A percentile compares a stretch with the other conserved stretches of the same genome.
Evolutionary conservation across 2,113 vertebrate species (phyloP).

Genomic region (Monopterus albus): DNA sequence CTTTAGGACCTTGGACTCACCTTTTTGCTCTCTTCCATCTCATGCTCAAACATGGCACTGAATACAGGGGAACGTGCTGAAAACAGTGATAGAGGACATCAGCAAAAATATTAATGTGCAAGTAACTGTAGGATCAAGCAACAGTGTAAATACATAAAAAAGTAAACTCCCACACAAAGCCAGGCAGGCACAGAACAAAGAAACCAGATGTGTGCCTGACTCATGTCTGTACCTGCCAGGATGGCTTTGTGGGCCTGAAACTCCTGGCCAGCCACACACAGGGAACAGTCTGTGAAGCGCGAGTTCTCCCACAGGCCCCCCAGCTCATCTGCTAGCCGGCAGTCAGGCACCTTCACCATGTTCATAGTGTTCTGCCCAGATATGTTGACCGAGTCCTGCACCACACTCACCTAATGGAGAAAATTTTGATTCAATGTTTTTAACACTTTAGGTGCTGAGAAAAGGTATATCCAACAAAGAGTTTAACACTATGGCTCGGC

Average conservation of each 20-base stretch:
- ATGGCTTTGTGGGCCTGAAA: slow-evolving; percentile 99
- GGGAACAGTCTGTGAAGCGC: slow-evolving; percentile 95
- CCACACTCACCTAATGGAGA: slow-evolving; percentile 91
- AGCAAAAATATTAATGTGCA: background rate
- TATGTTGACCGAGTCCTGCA: slow-evolving; percentile 98
- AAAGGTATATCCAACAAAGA: background rate
- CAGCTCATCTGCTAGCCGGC: slow-evolving; percentile 94
- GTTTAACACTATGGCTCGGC: background rate
- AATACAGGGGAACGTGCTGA: slow-evolving; percentile 96
- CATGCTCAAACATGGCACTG: slow-evolving; percentile 99
- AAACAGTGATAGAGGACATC: slow-evolving; percentile 6
- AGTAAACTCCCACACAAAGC: too few species aligned
- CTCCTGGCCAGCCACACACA: slow-evolving; percentile 96
- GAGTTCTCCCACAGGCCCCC: slow-evolving; percentile 98
- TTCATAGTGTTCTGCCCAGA: slow-evolving; percentile 99
- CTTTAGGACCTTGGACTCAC: slow-evolving; percentile 74
- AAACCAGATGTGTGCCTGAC: background rate
- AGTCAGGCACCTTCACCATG: slow-evolving; percentile 98
- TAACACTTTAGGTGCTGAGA: background rate
- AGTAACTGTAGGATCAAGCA: background rate
- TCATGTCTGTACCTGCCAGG: slow-evolving; percentile 88
- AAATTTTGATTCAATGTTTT: too few species aligned
- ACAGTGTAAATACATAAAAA: background rate
- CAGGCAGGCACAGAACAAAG: background rate
- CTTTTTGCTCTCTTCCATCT: slow-evolving; percentile 99